Conservation (phyloP, 2,797 vertebrate genomes). For the Notolepis coatsorum region DNA sequence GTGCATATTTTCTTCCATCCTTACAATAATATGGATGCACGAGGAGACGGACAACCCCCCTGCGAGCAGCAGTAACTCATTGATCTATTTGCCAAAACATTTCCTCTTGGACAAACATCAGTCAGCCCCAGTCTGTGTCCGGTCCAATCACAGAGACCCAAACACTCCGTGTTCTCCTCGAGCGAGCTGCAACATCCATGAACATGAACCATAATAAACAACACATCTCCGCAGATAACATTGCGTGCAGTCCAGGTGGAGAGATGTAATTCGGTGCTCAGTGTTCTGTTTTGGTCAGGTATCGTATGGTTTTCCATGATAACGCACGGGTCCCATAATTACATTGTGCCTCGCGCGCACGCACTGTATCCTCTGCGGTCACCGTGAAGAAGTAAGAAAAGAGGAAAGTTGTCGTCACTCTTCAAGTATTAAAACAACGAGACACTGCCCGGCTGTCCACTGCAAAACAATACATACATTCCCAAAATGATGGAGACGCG, state of each 20-base stretch:
- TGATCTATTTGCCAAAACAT: slow-evolving; percentile 64
- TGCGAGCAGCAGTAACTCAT: slow-evolving; percentile 53
- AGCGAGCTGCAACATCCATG: slow-evolving; percentile 62
- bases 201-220: slow-evolving; percentile 47
- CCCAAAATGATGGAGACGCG: not conserved
- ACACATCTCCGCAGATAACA: slow-evolving; percentile 71
- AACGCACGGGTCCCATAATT: not conserved
- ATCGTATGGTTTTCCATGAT: slow-evolving; percentile 39
- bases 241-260: slow-evolving; percentile 38
- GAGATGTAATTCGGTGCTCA: slow-evolving; percentile 19
- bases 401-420: slow-evolving; percentile 77
- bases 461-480: slow-evolving; percentile 28
- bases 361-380: slow-evolving; percentile 13
- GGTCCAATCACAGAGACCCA: slow-evolving; percentile 73
- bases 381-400: slow-evolving; percentile 38
- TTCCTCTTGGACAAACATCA: slow-evolving; percentile 60
- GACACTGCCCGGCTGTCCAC: slow-evolving; percentile 40
- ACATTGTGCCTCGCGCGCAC: too few relatives aligned
- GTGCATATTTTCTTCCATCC: slow-evolving; percentile 36
- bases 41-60: slow-evolving; percentile 40
- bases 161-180: slow-evolving; percentile 63
- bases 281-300: slow-evolving; percentile 30
- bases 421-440: slow-evolving; percentile 71
- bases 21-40: slow-evolving; percentile 26
- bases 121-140: slow-evolving; percentile 80